Evolutionary conservation across 2,113 vertebrate species (phyloP).

Genomic region (Halcyon malimbica): DNA sequence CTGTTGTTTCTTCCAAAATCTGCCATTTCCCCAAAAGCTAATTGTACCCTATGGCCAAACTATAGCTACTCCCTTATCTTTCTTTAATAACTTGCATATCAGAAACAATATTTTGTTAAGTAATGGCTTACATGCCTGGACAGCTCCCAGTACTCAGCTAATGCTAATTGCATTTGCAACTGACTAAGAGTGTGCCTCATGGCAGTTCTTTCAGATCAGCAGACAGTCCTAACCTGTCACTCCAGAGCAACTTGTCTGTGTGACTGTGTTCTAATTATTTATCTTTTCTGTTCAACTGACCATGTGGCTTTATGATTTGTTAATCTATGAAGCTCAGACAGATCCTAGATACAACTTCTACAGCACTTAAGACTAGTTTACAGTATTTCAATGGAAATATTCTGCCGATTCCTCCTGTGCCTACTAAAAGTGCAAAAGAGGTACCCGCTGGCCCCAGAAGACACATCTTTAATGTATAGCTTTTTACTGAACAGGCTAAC

Average conservation of each 20-base stretch:
- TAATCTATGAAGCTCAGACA: neutral
- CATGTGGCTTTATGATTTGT: neutral
- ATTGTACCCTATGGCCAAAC: neutral
- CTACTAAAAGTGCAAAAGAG: neutral
- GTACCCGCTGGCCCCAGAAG: neutral
- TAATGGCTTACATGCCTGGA: neutral
- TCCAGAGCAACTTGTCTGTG: neutral
- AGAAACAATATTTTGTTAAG: slow-evolving; percentile 4
- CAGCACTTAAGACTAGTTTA: neutral
- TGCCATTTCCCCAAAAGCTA: neutral
- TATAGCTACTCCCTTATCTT: neutral
- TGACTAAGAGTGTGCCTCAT: neutral
- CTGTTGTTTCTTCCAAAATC: neutral
- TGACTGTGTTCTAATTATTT: neutral
- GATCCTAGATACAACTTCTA: neutral
- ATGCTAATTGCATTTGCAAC: slow-evolving; percentile 3
- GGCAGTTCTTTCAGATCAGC: neutral
- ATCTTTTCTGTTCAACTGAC: neutral
- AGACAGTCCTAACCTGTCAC: neutral
- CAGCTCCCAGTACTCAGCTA: neutral
- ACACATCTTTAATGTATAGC: neutral
- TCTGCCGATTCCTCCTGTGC: neutral
- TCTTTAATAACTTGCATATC: neutral
- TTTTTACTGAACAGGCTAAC: neutral
- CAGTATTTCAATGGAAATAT: neutral